These are phyloP conservation scores for Anticlea derivata DNA, from an alignment of 2,888 invertebrate genomes.

Conservation along the genomic window DNA sequence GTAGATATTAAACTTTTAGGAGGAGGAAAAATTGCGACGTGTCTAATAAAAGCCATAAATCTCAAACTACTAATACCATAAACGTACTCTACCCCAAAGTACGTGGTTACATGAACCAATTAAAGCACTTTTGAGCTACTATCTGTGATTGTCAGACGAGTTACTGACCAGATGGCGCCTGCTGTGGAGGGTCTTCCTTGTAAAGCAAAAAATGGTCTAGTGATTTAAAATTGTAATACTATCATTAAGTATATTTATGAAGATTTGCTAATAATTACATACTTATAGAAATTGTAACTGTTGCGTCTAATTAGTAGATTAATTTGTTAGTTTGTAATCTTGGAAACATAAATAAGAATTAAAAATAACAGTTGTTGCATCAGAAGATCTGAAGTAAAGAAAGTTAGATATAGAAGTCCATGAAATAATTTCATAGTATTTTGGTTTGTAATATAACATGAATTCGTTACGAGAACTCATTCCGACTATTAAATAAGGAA, in stretches of 20 bases:
- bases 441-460: slow-evolving; percentile 41
- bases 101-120: slow-evolving; percentile 49
- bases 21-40: slow-evolving; percentile 22
- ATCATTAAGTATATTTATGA: slow-evolving; percentile 21
- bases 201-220: slow-evolving; percentile 50
- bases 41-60: slow-evolving; percentile 40
- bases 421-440: slow-evolving; percentile 20
- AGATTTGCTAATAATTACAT: slow-evolving; percentile 13
- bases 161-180: slow-evolving; percentile 78
- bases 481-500: slow-evolving; percentile 79
- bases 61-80: slow-evolving; percentile 38
- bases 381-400: too few relatives aligned
- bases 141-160: slow-evolving; percentile 72
- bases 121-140: slow-evolving; percentile 51
- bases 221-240: slow-evolving; percentile 29
- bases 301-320: too few relatives aligned
- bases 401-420: not conserved
- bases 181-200: slow-evolving; percentile 62
- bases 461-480: slow-evolving; percentile 63
- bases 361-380: too few relatives aligned
- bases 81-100: too few relatives aligned
- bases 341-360: too few relatives aligned
- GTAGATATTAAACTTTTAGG: too few relatives aligned
- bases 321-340: too few relatives aligned
- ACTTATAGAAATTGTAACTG: not conserved